Conservation (phyloP, 2,113 vertebrate species). For the Cebus imitator region DNA sequence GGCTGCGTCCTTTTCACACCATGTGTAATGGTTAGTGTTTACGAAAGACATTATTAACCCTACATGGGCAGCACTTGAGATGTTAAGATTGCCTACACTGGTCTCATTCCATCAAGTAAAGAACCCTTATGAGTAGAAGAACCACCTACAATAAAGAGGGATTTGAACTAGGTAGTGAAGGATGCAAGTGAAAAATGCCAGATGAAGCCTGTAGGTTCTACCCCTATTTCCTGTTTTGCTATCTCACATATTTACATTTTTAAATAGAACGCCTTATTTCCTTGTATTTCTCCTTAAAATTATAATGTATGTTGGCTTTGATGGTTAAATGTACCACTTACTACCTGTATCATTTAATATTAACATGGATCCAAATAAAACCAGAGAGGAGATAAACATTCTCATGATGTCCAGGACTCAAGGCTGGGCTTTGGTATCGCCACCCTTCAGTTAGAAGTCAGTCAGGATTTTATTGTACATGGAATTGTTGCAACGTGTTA, state of each 20-base stretch:
- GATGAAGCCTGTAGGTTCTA: fast-evolving
- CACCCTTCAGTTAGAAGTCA: fast-evolving
- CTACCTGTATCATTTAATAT: fast-evolving
- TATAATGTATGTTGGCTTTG: fast-evolving
- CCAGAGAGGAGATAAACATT: fast-evolving
- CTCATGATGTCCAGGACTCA: fast-evolving
- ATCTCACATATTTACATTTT: fast-evolving
- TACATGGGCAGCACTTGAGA: fast-evolving
- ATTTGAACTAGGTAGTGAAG: not conserved
- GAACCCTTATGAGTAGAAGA: not conserved
- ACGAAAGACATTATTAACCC: fast-evolving
- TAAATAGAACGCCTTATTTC: not conserved
- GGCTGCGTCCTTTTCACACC: fast-evolving
- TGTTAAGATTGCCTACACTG: fast-evolving
- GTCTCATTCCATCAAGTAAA: not conserved
- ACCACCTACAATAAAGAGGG: fast-evolving
- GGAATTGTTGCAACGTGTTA: fast-evolving
- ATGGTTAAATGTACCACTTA: fast-evolving
- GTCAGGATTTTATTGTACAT: fast-evolving
- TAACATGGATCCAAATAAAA: fast-evolving
- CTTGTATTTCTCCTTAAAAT: fast-evolving
- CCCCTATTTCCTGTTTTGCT: fast-evolving
- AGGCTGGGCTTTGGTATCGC: fast-evolving
- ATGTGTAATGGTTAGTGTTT: fast-evolving
- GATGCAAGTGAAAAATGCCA: fast-evolving